Conservation (phyloP, 2,113 vertebrate genomes). For the Xiphophorus couchianus region DNA sequence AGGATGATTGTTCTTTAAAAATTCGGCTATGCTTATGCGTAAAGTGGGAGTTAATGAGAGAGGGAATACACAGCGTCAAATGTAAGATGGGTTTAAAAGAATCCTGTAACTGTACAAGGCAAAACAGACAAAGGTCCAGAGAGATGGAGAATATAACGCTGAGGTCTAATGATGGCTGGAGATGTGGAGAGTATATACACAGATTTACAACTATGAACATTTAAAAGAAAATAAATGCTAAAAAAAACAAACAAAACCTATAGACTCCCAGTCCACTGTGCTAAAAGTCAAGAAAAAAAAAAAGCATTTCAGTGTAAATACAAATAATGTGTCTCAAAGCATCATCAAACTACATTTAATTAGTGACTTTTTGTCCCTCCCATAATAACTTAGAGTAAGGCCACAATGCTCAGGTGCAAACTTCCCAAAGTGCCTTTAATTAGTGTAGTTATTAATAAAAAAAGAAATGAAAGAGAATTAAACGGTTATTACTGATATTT, state of each 20-base stretch:
- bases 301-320: constrained; percentile 16
- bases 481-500: background rate
- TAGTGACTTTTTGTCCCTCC: constrained; percentile 14
- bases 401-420: constrained; percentile 39
- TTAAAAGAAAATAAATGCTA: constrained; percentile 42
- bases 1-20: background rate
- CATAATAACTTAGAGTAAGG: constrained; percentile 38
- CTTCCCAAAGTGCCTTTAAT: constrained; percentile 22
- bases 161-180: constrained; percentile 28
- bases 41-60: background rate
- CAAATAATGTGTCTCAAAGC: constrained; percentile 37
- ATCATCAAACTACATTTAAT: constrained; percentile 27
- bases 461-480: background rate
- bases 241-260: constrained; percentile 20
- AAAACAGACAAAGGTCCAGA: background rate
- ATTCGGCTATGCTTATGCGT: background rate
- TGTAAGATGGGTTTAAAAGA: background rate
- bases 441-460: background rate
- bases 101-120: constrained; percentile 1
- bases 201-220: constrained; percentile 40
- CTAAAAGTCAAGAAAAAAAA: constrained; percentile 37
- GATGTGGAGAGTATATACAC: constrained; percentile 32
- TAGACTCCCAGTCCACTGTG: constrained; percentile 1
- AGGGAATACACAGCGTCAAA: constrained; percentile 19
- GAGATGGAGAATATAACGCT: background rate